A percentile compares a stretch with the other conserved stretches of the same genome.
These are phyloP conservation scores for Micrasema longulum DNA, from an alignment of 1,140 invertebrate genomes.

Conservation along the genomic window DNA sequence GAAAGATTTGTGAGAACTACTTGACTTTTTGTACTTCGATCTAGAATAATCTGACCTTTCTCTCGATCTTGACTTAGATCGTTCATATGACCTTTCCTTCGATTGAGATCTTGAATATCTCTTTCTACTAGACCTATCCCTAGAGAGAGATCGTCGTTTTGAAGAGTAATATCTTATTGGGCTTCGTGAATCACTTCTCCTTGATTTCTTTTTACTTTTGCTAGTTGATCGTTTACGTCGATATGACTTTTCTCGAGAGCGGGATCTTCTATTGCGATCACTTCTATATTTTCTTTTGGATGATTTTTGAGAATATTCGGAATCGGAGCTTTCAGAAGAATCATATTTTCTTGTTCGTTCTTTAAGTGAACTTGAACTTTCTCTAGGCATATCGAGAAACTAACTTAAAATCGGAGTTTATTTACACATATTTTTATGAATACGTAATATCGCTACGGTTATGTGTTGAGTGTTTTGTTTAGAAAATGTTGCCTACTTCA, in stretches of 20 bases:
- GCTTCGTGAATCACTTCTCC: slow-evolving; percentile 33
- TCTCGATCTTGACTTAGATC: slow-evolving; percentile 40
- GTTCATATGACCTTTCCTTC: slow-evolving; percentile 29
- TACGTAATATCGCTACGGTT: too few relatives aligned
- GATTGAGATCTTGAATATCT: slow-evolving; percentile 36
- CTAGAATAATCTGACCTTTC: slow-evolving; percentile 39
- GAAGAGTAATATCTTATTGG: slow-evolving; percentile 43
- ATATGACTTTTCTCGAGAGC: slow-evolving; percentile 35
- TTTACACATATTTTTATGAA: too few relatives aligned
- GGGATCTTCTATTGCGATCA: slow-evolving; percentile 27
- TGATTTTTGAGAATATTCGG: slow-evolving; percentile 42
- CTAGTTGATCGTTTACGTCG: slow-evolving; percentile 29
- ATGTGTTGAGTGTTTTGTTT: too few relatives aligned
- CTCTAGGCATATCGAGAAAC: slow-evolving; percentile 25
- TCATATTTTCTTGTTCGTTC: slow-evolving; percentile 35
- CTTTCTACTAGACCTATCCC: slow-evolving; percentile 38
- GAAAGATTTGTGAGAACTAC: slow-evolving; percentile 37
- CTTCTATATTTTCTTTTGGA: slow-evolving; percentile 33
- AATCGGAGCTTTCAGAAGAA: slow-evolving; percentile 40
- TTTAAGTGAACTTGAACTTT: slow-evolving; percentile 16
- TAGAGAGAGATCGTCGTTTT: slow-evolving; percentile 37
- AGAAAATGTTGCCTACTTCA: too few relatives aligned
- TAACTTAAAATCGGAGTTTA: too few relatives aligned
- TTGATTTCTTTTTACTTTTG: slow-evolving; percentile 38
- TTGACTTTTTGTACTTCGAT: slow-evolving; percentile 38